Evolutionary conservation across 2,888 invertebrate genomes (phyloP).

Genomic region (Cyrtodaria siliqua): DNA sequence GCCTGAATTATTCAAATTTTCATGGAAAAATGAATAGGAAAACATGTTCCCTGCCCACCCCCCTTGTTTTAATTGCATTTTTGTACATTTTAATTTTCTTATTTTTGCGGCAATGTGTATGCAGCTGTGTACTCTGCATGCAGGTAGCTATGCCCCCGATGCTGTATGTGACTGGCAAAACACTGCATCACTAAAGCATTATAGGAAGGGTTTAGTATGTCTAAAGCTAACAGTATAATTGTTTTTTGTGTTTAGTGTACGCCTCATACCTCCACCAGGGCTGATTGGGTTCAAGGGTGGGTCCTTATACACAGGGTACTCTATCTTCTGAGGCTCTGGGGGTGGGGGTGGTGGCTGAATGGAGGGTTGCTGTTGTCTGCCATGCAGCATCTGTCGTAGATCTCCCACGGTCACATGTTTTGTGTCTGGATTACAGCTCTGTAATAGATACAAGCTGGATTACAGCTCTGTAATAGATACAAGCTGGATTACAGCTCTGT

Average conservation of each 20-base stretch:
- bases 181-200: no score
- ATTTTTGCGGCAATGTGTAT: no score
- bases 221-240: constrained; percentile 8
- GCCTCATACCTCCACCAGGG: constrained; percentile 80
- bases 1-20: no score
- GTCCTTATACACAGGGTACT: constrained; percentile 76
- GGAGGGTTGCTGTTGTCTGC: constrained; percentile 31
- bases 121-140: no score
- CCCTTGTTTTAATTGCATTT: no score
- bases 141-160: no score
- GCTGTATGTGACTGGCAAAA: no score
- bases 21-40: no score
- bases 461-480: no score
- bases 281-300: constrained; percentile 80
- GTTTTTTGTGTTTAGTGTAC: constrained; percentile 1
- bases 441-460: constrained; percentile 22
- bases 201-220: constrained; percentile 19
- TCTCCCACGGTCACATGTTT: constrained; percentile 82
- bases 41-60: no score
- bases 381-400: constrained; percentile 77
- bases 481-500: no score
- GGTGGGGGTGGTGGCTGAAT: constrained; percentile 61
- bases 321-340: constrained; percentile 71
- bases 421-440: constrained; percentile 72
- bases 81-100: no score